These are phyloP conservation scores for Hedychridium roseum DNA, from an alignment of 2,888 invertebrate genomes.

Conservation along the genomic window DNA sequence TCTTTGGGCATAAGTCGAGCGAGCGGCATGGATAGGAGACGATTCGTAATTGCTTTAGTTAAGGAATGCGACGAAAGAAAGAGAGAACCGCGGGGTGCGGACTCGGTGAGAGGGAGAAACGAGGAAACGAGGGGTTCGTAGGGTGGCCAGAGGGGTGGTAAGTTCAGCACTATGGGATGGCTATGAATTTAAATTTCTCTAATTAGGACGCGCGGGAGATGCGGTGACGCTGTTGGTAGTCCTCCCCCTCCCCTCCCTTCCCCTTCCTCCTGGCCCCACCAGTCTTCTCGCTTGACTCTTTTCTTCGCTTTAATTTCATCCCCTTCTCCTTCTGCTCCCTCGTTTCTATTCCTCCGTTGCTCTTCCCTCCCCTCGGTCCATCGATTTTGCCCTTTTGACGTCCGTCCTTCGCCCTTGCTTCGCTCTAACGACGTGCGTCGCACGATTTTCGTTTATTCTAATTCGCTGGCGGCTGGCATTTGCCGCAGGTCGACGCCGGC, in stretches of 20 bases:
- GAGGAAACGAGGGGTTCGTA: conserved; percentile 18
- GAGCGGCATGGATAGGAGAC: conserved; percentile 28
- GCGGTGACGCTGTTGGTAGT: conserved; percentile 46
- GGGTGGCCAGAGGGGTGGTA: conserved; percentile 25
- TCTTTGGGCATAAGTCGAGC: conserved; percentile 48
- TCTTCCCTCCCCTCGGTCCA: background rate
- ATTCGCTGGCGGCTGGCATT: conserved; percentile 41
- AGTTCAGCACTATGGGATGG: conserved; percentile 51
- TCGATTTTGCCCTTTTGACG: conserved; percentile 6
- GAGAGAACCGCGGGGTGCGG: conserved; percentile 24
- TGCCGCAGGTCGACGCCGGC: conserved; percentile 59
- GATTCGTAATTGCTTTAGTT: conserved; percentile 56
- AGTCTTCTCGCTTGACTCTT: background rate
- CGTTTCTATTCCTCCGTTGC: conserved; percentile 10
- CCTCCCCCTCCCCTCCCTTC: conserved; percentile 30
- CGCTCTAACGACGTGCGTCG: conserved; percentile 4
- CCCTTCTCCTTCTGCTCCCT: conserved; percentile 26
- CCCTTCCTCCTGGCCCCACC: conserved; percentile 34
- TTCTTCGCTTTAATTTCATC: background rate
- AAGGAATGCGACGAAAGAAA: conserved; percentile 42
- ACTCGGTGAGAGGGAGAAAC: conserved; percentile 19
- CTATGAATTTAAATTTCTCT: conserved; percentile 63
- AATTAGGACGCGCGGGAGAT: conserved; percentile 58
- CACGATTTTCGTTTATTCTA: conserved; percentile 19
- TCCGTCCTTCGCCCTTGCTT: conserved; percentile 9